Evolutionary conservation across 1,140 invertebrate species (phyloP), one percentile per base, ranked within the genome.

Genomic region (Conus betulinus): DNA sequence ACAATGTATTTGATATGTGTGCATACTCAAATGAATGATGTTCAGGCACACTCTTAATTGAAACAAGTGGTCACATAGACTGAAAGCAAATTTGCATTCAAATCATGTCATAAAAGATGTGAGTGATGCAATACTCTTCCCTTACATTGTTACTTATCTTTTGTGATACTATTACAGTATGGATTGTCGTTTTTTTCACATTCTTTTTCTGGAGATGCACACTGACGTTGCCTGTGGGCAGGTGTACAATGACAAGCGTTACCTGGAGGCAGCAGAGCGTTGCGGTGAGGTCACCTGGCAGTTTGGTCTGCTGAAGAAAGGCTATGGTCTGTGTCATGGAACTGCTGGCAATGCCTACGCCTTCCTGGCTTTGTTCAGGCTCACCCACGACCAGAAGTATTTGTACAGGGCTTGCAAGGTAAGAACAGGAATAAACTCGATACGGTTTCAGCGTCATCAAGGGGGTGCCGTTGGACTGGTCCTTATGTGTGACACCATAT

Each of bases 321-420:
- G 98, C 11, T 98, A 98, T 94, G 97, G 98, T 84, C 95, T 99
- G 8, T 99, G 98, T 94, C 98, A 99, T 95, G 98, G 98, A 4
- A 97, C 98, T n/a, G 96, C 98, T 93, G 98, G 98, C 90, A 99
- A 99, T 96, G 98, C 97, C 25, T 99, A 99, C 94, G 96, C 97
- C 20, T 98, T 99, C 93, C 95, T 99, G 20, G 95, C 97, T 90
- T 94, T 99, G 2, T 99, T 97, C 94, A 97, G 98, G 94, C 93
- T 97, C 23, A 98, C 98, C 4, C 96, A 97, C 92, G 97, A 98
- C 23, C 96, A 93, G 13, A 94, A 94, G 89, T 96, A 98, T 95
- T 93, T 98, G 5, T 97, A 98, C 92, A 95, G 97, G 92, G 98
- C 98, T 8, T 89, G 91, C 55, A 95, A 95, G 93, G 95, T 96